Base-by-base conservation (phyloP, 2,888 invertebrate genomes). In the Ferrisia virgata region DNA sequence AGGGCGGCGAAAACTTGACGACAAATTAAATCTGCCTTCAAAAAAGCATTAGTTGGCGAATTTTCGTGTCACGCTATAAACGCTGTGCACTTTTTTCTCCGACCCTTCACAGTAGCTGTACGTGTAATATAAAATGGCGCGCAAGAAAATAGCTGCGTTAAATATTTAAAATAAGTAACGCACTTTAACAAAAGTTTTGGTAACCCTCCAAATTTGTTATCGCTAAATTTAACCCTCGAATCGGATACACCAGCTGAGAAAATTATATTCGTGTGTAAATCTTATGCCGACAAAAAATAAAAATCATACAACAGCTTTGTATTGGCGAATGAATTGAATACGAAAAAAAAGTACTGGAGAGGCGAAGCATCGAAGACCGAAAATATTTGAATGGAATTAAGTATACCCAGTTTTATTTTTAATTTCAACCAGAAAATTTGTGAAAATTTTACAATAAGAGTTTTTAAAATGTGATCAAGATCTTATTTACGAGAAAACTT, bases 141-240 rank as follows among this genome's bases (percentile, higher is more conserved):
- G 53, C 22, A 33, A 76, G 72, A 76, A 76, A 76, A 76, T 76
- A 76, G 72, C 72, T 33, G 72, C 72, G 72, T 76, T 76, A 76
- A 76, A 76, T 76, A 76, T 76, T 76, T 76, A 76, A 76, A 76
- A 76, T 64, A 76, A 76, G 72, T 76, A 36, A 76, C 72, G 36
- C 72, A 36, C 36, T 76, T 76, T 76, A 76, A 76, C 72, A 76
- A 76, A 76, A 76, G 72, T 76, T 76, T 76, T 76, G 72, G 72
- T 76, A 36, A 76, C 72, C 72, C 72, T 76, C 72, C 72, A 76
- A 76, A 76, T 76, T 76, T 36, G 72, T 76, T 76, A 76, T 76
- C 72, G 72, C 72, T 76, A 76, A 76, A 76, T 76, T 76, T 76
- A 76, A 76, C 72, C 72, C 72, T 76, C 8, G 64, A 64, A 64